Evolutionary conservation across 2,797 vertebrate genomes (phyloP), one percentile per base, ranked within the genome.

Genomic region (Aulostomus chinensis): DNA sequence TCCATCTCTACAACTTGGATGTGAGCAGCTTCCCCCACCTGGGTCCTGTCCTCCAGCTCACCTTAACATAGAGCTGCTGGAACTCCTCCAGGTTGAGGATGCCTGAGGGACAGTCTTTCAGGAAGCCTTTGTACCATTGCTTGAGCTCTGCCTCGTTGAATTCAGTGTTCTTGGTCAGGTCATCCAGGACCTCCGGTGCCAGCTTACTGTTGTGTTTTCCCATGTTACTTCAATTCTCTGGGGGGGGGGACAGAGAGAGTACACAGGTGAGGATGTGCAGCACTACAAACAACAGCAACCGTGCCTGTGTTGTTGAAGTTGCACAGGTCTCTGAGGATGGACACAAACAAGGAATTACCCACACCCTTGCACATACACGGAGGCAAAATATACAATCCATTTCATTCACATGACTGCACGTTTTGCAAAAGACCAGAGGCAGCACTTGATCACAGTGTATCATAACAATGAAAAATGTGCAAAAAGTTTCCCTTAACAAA

Each of bases 101-200:
- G 18, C 97, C 97, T 0, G 94, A 92, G 73, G 97, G 97, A 68
- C 97, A 99, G 81, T 99, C 97, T 85, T 98, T 98, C 56, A 99
- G 93, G 84, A 99, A 99, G 25, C 96, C 97, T 58, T 98, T 98
- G 88, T 99, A 99, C 97, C 97, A 99, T 86, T 98, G 96, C 86
- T 99, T 98, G 70, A 99, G 91, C 88, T 99, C 97, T 9, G 93
- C 94, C 82, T 99, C 96, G 1, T 95, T 96, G 86, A 99, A 99
- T 82, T 98, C 96, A 0, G 97, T 99, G 88, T 81, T 98, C 83
- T 94, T 95, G 65, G 95, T 94, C 86, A 99, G 86, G 75, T 99
- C 97, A 3, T 98, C 94, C 85, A 99, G 87, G 84, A 98, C 93
- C 88, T 98, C 96, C 0, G 96, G 97, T 48, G 95, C 95, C 85